Evolutionary conservation across 1,140 invertebrate genomes (phyloP), one percentile per base, ranked within the genome.

Genomic region (Planococcus citri): DNA sequence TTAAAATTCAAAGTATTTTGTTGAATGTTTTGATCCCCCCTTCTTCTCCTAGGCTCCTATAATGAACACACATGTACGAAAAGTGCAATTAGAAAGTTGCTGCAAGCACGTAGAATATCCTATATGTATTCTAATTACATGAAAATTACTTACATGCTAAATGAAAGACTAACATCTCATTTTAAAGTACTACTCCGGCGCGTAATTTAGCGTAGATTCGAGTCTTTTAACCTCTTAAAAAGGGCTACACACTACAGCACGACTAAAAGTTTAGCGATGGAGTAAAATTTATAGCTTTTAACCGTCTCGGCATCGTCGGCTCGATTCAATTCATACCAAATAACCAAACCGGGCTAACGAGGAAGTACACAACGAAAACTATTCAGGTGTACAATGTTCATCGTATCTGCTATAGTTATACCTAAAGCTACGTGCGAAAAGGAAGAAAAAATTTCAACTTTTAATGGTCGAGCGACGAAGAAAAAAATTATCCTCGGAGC

Each of bases 171-270:
- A 51, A 51, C 41, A n/a, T 9, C 41, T 51, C 41, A 51, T 51
- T 51, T 20, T n/a, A 51, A 51, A 51, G 41, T 6, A 9, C 17
- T 51, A n/a, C n/a, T n/a, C n/a, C n/a, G n/a, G n/a, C 41, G 41
- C 17, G 17, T 51, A 51, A 51, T 51, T 51, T 17, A 51, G 17
- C 41, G 41, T 4, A 51, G 17, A 51, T 51, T 51, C 41, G n/a
- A 51, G 41, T 51, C 41, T 51, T 51, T 51, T 51, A 51, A 51
- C 41, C 41, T 51, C 41, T 51, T 51, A 51, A 51, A 51, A n/a
- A n/a, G n/a, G n/a, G n/a, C n/a, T n/a, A n/a, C n/a, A n/a, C n/a
- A n/a, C n/a, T n/a, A n/a, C n/a, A 2, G 41, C n/a, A n/a, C 10
- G n/a, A n/a, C n/a, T n/a, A n/a, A n/a, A n/a, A 51, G 17, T 51